Base-by-base conservation (phyloP, 2,888 invertebrate genomes). In the Halictus ligatus region DNA sequence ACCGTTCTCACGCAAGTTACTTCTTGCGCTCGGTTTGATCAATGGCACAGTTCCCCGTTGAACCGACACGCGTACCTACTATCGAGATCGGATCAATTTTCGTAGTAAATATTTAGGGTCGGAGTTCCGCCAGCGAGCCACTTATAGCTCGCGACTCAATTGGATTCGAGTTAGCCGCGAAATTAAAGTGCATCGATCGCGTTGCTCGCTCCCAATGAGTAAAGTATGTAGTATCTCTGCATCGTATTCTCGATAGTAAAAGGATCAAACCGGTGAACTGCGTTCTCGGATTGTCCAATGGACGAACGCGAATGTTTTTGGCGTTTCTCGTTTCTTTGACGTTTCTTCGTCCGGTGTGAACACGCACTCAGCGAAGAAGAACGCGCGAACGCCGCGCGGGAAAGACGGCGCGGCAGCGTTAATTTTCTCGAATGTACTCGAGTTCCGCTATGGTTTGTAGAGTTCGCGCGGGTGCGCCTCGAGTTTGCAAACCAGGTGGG, bases 1-100 rank as follows among this genome's bases (percentile, higher is more conserved):
- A 71, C 58, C n/a, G 50, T 80, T 88, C 88, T 84, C 88, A 89
- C 75, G 75, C 69, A 60, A 83, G 64, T 73, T 72, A 50, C 76
- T 80, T 78, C 50, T 80, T 48, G 40, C 67, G 21, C 73, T 67
- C 64, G 10, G 48, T 77, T 69, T 77, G 46, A 54, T 84, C 87
- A 74, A 83, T 83, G 81, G 58, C 58, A 76, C 46, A 54, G 48
- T 72, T 71, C 46, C 29, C 74, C 54, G 29, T 79, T 71, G 40
- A 43, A 76, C 75, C 46, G 35, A 13, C 69, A 13, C 29, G 43
- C 64, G 64, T 25, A 13, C 48, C 50, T 13, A 21, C 8, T 15
- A 15, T 67, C 72, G 50, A 71, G 72, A 74, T 67, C 67, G 35
- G 29, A 35, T 29, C 67, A 29, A 67, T 67, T 29, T 18, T 18